These are phyloP conservation scores for Periparus ater DNA, from an alignment of 2,797 vertebrate species.

Conservation along the genomic window DNA sequence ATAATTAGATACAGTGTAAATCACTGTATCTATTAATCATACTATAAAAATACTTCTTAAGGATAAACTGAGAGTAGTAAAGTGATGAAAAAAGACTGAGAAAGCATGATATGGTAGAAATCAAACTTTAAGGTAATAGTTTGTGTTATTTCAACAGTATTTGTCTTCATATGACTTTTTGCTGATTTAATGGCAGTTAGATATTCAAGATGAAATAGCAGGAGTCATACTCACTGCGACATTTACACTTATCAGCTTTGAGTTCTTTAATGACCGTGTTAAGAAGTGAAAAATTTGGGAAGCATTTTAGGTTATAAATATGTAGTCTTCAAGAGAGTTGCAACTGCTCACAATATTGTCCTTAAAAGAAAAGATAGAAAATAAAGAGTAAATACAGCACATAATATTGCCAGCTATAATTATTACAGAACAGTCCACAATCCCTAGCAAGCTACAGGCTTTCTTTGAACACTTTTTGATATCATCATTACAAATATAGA, in stretches of 20 bases:
- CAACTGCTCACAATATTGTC: not conserved
- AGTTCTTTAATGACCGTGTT: not conserved
- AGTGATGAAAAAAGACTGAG: not conserved
- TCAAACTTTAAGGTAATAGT: not conserved
- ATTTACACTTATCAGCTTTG: not conserved
- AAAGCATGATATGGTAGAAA: not conserved
- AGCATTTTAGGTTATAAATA: not conserved
- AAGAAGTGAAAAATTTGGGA: not conserved
- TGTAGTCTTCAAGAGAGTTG: not conserved
- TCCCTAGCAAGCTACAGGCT: not conserved
- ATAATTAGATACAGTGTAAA: not conserved
- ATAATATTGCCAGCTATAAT: not conserved
- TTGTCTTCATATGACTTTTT: not conserved
- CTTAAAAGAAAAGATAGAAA: not conserved
- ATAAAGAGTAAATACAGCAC: not conserved
- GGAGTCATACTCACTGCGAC: not conserved
- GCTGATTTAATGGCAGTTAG: not conserved
- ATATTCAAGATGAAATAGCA: not conserved
- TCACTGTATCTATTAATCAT: not conserved
- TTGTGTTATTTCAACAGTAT: not conserved
- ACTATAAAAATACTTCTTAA: not conserved
- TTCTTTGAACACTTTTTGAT: not conserved
- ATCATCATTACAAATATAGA: not conserved
- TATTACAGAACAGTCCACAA: not conserved
- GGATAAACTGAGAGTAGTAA: not conserved